Base-by-base conservation (phyloP, 2,888 invertebrate genomes). In the Rhaphigaster nebulosa region DNA sequence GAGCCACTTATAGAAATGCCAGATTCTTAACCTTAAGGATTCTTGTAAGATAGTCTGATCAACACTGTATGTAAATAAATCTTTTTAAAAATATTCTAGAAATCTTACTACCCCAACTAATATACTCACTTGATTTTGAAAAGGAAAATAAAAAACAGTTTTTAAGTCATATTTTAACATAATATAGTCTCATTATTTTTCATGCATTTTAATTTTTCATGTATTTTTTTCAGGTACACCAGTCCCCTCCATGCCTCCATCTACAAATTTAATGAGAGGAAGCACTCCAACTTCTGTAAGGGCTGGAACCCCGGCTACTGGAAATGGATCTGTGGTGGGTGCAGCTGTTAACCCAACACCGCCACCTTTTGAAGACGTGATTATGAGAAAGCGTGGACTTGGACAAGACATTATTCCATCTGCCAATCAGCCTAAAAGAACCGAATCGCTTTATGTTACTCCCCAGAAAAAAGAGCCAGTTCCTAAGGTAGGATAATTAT, bases 321-420 rank as follows among this genome's bases (percentile, higher is more conserved):
- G 94, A 95, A 97, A 96, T 93, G 96, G 97, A 0, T 95, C 96
- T 87, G 94, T 96, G 91, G 94, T 96, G 34, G 95, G 96, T 0
- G 95, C 94, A 90, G 95, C 95, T 29, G 94, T 94, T n/a, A 90
- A 84, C 45, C 89, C 76, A 94, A 94, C 92, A 93, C 91, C 94
- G 94, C 93, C 96, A 95, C 97, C 97, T 76, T 97, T 98, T 94
- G 98, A 98, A 94, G 97, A 97, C 90, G 96, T 97, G 90, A 95
- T 97, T 92, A 93, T 98, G 93, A 95, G 97, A 93, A 97, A 97
- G 94, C 95, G 97, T 93, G 92, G 92, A 29, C 96, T 95, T 92
- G 97, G 97, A 92, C 98, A 98, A 94, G 98, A 98, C 93, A 98
- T 98, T 94, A 96, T 97, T 93, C 97, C 98, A 92, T 98, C 98